phyloP scores from a whole-genome alignment of 1,140 invertebrate species.

The Ceratosolen solmsi region DNA sequence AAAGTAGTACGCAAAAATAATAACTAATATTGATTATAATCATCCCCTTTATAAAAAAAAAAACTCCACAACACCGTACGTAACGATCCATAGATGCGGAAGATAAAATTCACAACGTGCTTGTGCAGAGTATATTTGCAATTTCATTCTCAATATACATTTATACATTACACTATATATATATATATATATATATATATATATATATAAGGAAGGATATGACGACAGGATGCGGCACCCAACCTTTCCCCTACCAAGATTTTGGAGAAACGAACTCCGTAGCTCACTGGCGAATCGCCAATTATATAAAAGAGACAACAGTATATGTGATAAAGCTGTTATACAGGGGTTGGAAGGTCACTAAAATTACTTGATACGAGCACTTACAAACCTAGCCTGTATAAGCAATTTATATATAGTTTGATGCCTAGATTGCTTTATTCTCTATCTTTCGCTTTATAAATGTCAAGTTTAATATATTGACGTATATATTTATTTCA shows the following conservation, averaged over 20 bases:
- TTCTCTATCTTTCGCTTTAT: not conserved
- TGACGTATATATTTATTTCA: not conserved
- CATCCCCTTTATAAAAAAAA: not conserved
- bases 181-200: slow-evolving; percentile 6
- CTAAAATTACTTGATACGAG: not conserved
- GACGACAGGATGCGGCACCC: not conserved
- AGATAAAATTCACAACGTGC: slow-evolving; percentile 28
- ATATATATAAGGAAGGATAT: not conserved
- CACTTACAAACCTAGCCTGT: not conserved
- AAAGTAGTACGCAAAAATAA: too few species aligned
- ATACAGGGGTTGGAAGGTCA: not conserved
- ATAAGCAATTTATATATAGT: not conserved
- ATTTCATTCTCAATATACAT: slow-evolving; percentile 7
- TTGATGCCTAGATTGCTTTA: not conserved
- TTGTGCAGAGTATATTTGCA: not conserved
- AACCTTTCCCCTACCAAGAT: slow-evolving; percentile 12
- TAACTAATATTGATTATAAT: not conserved
- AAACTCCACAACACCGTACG: slow-evolving; percentile 5
- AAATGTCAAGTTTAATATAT: not conserved
- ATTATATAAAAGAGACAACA: slow-evolving; percentile 35
- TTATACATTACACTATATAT: not conserved
- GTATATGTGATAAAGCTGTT: slow-evolving; percentile 10
- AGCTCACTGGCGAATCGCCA: slow-evolving; percentile 24
- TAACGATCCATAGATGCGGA: slow-evolving; percentile 19
- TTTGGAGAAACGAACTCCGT: slow-evolving; percentile 22